Evolutionary conservation across 2,888 invertebrate genomes (phyloP).

Genomic region (Acronicta alni): DNA sequence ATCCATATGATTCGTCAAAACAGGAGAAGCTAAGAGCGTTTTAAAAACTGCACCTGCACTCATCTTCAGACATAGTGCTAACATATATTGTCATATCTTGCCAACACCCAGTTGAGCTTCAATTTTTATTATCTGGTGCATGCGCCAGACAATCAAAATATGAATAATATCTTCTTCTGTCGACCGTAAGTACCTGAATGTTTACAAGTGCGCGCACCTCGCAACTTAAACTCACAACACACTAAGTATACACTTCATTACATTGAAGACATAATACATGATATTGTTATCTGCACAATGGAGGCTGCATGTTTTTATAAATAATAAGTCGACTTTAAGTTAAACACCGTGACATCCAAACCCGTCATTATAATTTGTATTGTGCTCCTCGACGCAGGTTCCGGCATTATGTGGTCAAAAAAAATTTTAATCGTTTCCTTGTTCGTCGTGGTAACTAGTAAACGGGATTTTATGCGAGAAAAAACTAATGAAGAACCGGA

Average conservation of each 20-base stretch:
- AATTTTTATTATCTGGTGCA: too few relatives aligned
- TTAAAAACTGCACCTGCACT: too few relatives aligned
- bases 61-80: too few relatives aligned
- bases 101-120: too few relatives aligned
- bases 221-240: constrained; percentile 33
- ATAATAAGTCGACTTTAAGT: constrained; percentile 43
- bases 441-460: constrained; percentile 33
- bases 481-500: constrained; percentile 24
- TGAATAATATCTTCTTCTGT: constrained; percentile 1
- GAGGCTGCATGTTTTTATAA: constrained; percentile 52
- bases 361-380: constrained; percentile 38
- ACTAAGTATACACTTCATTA: constrained; percentile 14
- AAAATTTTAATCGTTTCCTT: constrained; percentile 34
- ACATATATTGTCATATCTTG: too few relatives aligned
- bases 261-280: constrained; percentile 51
- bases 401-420: constrained; percentile 53
- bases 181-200: background rate
- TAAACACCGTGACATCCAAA: constrained; percentile 44
- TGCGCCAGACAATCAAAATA: background rate
- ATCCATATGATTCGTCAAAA: too few relatives aligned
- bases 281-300: constrained; percentile 63
- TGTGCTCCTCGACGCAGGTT: constrained; percentile 33
- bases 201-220: constrained; percentile 1
- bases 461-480: constrained; percentile 32
- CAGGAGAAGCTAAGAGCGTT: too few relatives aligned